These are phyloP conservation scores for Camponotus floridanus DNA, from an alignment of 1,140 invertebrate genomes.

Conservation along the genomic window DNA sequence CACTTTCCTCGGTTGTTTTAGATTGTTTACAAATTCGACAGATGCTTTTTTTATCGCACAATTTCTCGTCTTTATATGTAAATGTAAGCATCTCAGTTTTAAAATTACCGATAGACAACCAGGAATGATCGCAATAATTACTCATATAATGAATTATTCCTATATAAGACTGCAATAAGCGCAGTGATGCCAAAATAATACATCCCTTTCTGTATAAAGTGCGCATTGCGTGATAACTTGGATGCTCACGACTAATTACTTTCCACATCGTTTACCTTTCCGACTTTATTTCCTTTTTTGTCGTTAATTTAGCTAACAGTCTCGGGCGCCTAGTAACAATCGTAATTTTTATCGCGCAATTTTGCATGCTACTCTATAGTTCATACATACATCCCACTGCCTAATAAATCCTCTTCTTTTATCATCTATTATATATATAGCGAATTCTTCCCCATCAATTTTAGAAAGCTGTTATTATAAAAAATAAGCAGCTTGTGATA, in stretches of 20 bases:
- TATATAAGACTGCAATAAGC: not conserved
- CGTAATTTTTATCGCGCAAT: constrained; percentile 52
- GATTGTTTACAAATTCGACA: not conserved
- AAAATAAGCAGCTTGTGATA: not conserved
- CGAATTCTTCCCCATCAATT: not conserved
- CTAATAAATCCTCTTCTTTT: not conserved
- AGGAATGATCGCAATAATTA: constrained; percentile 16
- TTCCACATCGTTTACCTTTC: constrained; percentile 51
- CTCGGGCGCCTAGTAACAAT: constrained; percentile 52
- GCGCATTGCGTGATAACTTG: constrained; percentile 37
- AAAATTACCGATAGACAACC: not conserved
- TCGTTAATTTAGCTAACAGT: constrained; percentile 56
- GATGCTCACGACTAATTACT: constrained; percentile 65
- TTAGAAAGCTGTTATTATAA: not conserved
- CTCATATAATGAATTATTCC: constrained; percentile 16
- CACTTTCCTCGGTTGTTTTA: not conserved
- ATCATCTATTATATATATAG: not conserved
- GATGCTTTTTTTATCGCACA: not conserved
- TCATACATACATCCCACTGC: too few species aligned
- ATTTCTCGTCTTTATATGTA: not conserved
- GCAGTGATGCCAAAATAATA: constrained; percentile 24
- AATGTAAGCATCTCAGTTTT: not conserved
- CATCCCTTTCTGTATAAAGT: not conserved
- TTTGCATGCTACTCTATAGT: constrained; percentile 19
- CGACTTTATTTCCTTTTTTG: constrained; percentile 44